phyloP scores from a whole-genome alignment of 2,797 vertebrate species.

The Neomorphus geoffroyi region DNA sequence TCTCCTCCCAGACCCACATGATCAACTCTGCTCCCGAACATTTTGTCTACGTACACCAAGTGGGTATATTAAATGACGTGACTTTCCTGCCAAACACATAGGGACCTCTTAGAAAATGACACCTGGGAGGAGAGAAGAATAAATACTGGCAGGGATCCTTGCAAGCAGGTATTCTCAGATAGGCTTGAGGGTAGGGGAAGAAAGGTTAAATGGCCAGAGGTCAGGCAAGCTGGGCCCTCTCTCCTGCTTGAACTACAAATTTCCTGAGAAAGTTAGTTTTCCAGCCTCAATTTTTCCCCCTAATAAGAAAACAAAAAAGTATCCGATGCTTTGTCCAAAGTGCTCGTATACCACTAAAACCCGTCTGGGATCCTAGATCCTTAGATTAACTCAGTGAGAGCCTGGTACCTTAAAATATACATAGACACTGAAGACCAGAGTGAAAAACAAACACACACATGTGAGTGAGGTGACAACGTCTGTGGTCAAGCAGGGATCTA shows the following conservation, averaged over 20 bases:
- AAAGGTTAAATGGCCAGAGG: not conserved
- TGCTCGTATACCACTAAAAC: not conserved
- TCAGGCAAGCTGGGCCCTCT: not conserved
- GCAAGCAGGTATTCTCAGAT: not conserved
- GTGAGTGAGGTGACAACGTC: rapidly evolving
- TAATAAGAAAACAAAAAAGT: not conserved
- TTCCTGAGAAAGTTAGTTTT: not conserved
- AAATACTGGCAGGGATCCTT: not conserved
- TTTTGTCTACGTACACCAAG: not conserved
- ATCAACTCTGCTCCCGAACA: not conserved
- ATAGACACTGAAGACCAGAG: not conserved
- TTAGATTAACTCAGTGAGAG: not conserved
- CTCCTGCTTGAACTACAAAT: not conserved
- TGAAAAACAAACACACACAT: not conserved
- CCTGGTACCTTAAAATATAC: not conserved
- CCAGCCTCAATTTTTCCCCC: not conserved
- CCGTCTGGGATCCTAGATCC: not conserved
- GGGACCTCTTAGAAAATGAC: not conserved
- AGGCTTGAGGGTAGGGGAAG: not conserved
- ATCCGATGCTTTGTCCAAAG: not conserved
- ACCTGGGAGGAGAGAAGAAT: not conserved
- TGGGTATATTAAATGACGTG: not conserved
- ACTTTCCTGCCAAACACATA: not conserved
- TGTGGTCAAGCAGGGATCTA: not conserved
- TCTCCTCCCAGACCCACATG: not conserved